Base-by-base conservation (phyloP, 2,113 vertebrate species). In the Strix uralensis region DNA sequence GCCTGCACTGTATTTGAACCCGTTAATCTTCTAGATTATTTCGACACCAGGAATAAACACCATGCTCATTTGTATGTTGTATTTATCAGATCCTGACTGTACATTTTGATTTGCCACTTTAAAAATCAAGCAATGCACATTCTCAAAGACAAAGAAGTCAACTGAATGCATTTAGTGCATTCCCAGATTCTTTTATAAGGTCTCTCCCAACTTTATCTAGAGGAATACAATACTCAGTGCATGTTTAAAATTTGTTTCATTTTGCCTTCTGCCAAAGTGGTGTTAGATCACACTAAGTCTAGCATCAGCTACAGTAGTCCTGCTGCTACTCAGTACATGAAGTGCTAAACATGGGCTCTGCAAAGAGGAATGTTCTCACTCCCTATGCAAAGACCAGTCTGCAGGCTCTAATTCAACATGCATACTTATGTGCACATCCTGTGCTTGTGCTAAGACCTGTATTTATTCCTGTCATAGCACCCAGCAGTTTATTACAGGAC, bases 221-320 rank as follows among this genome's bases (percentile, higher is more conserved):
- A 70, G 61, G 13, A 84, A 80, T 79, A 86, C 32, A 74, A 42
- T 36, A 73, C 63, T 82, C 59, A 40, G 12, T 26, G 17, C 11
- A 58, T 21, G 17, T 49, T 72, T 74, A 87, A 34, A 49, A 36
- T 66, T 71, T 91, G 25, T 34, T 89, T 85, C 44, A 85, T 61
- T 47, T 40, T 65, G 80, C 34, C 11, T 57, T 83, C 23, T 92
- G 40, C 75, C 58, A 90, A 67, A 81, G 17, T 36, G 15, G 13
- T 72, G 51, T 70, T 74, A 87, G 54, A 84, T 94, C 70, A 75
- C 11, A 22, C 38, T 52, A 96, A 91, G 14, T 75, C 73, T 66
- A 94, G 47, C 47, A 92, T 47, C 86, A 90, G 42, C 54, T 85
- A 86, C 88, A 88, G 63, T 78, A 96, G 85, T 83, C 55, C 62